phyloP scores from a whole-genome alignment of 2,797 vertebrate species.

The Neomorphus geoffroyi region DNA sequence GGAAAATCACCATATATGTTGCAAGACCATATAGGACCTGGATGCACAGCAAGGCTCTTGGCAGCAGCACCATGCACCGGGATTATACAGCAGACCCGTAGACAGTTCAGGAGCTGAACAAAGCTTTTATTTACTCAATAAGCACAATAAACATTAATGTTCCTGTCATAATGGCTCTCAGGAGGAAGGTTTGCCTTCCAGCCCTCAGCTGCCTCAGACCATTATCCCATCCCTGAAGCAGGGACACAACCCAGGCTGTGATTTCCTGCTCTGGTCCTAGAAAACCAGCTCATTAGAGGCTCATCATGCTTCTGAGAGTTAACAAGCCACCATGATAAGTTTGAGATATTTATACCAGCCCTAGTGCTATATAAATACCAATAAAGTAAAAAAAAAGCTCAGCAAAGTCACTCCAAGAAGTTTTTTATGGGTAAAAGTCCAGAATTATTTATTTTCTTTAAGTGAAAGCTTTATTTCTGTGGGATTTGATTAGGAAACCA shows the following conservation, averaged over 20 bases:
- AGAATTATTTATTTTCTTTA: neutral
- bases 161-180: neutral
- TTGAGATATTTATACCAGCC: neutral
- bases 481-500: neutral
- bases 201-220: neutral
- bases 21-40: neutral
- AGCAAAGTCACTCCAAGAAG: neutral
- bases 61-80: neutral
- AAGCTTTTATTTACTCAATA: neutral
- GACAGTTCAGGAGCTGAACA: neutral
- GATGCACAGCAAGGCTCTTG: neutral
- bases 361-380: neutral
- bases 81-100: neutral
- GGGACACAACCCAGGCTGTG: rapidly evolving
- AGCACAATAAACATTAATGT: neutral
- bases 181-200: neutral
- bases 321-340: neutral
- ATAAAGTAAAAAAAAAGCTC: neutral
- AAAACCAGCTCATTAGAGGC: neutral
- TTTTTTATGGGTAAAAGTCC: neutral
- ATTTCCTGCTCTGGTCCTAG: rapidly evolving
- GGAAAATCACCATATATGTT: neutral
- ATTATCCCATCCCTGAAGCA: neutral
- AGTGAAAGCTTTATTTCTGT: neutral
- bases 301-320: neutral